Base-by-base conservation (phyloP, 2,888 invertebrate species). In the Machimus atricapillus region DNA sequence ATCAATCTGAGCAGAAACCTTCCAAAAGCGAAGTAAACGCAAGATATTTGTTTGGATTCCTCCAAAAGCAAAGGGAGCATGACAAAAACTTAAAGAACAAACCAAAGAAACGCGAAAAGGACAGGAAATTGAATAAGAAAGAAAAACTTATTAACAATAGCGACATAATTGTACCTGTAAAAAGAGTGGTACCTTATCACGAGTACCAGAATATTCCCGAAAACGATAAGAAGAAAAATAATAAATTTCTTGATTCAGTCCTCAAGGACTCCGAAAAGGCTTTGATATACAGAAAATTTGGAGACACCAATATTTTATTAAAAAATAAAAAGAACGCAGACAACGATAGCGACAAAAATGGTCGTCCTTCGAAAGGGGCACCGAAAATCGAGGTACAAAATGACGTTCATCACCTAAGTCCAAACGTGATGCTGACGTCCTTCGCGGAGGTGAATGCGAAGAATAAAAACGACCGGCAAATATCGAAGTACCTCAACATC, bases 131-230 rank as follows among this genome's bases (percentile, higher is more conserved):
- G 1, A 85, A 85, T 58, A 74, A 76, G 40, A 87, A 88, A 52
- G 86, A 88, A 16, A 87, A 87, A 76, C 37, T 52, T 16, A 79
- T 86, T 14, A 85, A 85, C 56, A 85, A 86, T 12, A 88, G 23
- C 5, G 82, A 88, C 76, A 83, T 87, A 2, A 87, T 88, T 73
- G 86, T 89, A 16, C 89, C 89, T n/a, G 74, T 89, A 8, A 89
- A 89, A 86, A 86, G 89, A 6, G 85, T 79, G 19, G 87, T 87
- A 46, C 79, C 85, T 58, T 79, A 89, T 52, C 89, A 89, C 52
- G 89, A 89, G 40, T 89, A 89, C 83, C 89, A 89, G 77, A 89
- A 89, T 81, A 66, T 89, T 14, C 37, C 85, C 19, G 89, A 89
- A 19, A 87, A 88, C n/a, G 86, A 87, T 9, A 87, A 87, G 27